Evolutionary conservation across 2,888 invertebrate genomes (phyloP).

Genomic region (Linyphia triangularis): DNA sequence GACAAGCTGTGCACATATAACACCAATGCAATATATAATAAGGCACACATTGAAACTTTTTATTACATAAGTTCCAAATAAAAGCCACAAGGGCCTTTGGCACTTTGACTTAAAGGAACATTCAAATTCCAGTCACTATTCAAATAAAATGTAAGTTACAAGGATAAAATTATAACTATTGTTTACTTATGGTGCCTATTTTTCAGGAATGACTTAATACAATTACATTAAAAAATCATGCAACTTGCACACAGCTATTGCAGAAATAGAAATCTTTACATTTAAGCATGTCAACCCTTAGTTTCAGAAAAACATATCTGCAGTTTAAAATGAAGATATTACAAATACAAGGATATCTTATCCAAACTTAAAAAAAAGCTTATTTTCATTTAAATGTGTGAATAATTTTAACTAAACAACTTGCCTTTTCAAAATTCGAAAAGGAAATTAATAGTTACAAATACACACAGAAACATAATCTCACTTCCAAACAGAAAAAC

Average conservation of each 20-base stretch:
- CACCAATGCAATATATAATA: conserved; percentile 61
- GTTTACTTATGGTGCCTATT: background rate
- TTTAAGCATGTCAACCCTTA: background rate
- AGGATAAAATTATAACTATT: background rate
- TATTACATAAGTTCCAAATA: conserved; percentile 73
- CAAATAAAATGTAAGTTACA: background rate
- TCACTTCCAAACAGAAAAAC: background rate
- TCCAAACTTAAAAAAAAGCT: background rate
- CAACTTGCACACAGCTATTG: background rate
- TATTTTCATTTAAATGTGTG: too few relatives aligned
- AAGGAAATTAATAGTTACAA: conserved; percentile 6
- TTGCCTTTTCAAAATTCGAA: conserved; percentile 5
- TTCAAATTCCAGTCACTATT: conserved; percentile 60
- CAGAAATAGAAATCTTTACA: background rate
- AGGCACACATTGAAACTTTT: conserved; percentile 74
- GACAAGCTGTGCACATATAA: conserved; percentile 46
- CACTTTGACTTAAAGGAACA: conserved; percentile 73
- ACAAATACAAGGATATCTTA: background rate
- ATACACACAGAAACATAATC: background rate
- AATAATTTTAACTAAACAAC: background rate
- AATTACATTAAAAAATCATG: background rate
- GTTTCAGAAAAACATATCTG: background rate
- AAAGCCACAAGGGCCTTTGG: conserved; percentile 73
- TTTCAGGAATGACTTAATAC: background rate
- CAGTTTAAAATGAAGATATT: background rate